These are phyloP conservation scores for Pristiophorus japonicus DNA, from an alignment of 2,113 vertebrate species.

Conservation along the genomic window DNA sequence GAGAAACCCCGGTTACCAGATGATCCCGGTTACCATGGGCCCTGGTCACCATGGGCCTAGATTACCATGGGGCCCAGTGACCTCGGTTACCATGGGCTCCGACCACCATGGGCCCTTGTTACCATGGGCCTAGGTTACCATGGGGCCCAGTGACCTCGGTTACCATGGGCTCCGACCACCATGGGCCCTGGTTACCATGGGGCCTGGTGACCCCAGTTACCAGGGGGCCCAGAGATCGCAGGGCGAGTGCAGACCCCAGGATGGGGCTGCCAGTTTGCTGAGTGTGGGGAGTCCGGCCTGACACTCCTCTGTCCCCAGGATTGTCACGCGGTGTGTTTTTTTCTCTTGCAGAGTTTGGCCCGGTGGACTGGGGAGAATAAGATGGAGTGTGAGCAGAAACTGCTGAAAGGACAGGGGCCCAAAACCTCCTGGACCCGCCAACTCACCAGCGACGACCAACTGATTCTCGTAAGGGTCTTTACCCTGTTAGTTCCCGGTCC, in stretches of 20 bases:
- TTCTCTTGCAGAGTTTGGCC: constrained; percentile 68
- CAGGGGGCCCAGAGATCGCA: too few species aligned
- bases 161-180: too few species aligned
- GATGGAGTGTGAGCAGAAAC: constrained; percentile 80
- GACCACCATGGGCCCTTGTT: too few species aligned
- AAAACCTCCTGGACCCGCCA: constrained; percentile 85
- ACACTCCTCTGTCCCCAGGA: not conserved
- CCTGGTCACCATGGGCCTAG: not conserved
- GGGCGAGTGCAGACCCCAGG: too few species aligned
- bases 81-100: not conserved
- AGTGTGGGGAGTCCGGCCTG: not conserved
- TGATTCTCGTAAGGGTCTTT: constrained; percentile 73
- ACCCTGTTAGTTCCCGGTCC: not conserved
- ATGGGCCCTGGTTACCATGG: too few species aligned
- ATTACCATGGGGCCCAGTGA: not conserved
- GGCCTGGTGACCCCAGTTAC: too few species aligned
- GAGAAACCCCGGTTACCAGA: not conserved
- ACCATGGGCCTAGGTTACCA: too few species aligned
- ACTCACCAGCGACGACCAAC: constrained; percentile 76
- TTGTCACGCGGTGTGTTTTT: not conserved
- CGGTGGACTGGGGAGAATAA: constrained; percentile 79
- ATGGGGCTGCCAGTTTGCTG: too few species aligned
- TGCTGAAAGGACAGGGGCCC: constrained; percentile 83
- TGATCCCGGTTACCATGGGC: not conserved
- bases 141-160: not conserved